phyloP scores from a whole-genome alignment of 1,140 invertebrate genomes.

The Trypoxylus dichotomus region DNA sequence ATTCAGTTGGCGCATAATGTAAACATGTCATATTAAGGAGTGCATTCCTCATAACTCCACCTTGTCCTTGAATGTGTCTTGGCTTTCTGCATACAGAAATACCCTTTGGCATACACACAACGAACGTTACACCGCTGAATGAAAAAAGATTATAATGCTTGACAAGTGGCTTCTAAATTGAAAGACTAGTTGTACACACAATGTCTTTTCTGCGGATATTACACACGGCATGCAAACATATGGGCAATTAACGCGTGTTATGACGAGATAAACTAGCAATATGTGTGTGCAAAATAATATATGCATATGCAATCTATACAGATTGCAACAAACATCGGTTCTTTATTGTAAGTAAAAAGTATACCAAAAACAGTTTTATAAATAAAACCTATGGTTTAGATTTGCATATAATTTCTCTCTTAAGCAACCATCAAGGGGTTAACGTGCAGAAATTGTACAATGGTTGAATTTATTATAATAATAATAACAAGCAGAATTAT shows the following conservation, averaged over 20 bases:
- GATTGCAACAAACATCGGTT: too few species aligned
- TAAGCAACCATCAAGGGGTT: too few species aligned
- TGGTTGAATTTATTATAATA: too few species aligned
- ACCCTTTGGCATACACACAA: neutral
- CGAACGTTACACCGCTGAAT: neutral
- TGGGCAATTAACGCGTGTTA: neutral
- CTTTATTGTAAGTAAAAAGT: too few species aligned
- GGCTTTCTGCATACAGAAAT: conserved; percentile 22
- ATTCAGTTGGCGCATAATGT: conserved; percentile 9
- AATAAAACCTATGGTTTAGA: too few species aligned
- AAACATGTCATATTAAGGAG: conserved; percentile 27
- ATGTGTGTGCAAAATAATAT: conserved; percentile 4
- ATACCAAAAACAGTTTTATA: too few species aligned
- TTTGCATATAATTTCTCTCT: too few species aligned
- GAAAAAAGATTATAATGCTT: neutral
- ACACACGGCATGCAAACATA: neutral
- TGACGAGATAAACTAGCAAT: neutral
- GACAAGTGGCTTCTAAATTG: neutral
- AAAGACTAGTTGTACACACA: neutral
- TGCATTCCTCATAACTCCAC: conserved; percentile 29
- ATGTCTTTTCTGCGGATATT: neutral
- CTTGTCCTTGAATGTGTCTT: conserved; percentile 26
- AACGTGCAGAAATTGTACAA: too few species aligned
- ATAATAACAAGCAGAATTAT: too few species aligned
- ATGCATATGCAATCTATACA: too few species aligned